phyloP scores from a whole-genome alignment of 2,797 vertebrate species.

The Cyclopterus lumpus region DNA sequence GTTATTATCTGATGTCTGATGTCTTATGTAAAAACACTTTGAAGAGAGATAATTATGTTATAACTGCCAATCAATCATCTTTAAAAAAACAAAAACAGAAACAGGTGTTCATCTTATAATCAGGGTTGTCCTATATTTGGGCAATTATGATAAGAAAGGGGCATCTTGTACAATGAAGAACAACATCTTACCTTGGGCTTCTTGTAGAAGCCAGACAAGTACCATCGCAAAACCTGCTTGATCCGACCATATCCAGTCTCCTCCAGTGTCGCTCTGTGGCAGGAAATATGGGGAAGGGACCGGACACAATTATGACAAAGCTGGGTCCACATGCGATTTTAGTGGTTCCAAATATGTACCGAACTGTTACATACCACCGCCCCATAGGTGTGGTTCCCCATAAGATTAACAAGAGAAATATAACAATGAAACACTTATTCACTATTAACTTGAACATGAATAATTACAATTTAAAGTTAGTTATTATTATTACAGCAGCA shows the following conservation, averaged over 20 bases:
- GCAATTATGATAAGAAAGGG: background rate
- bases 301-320: background rate
- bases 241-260: constrained; percentile 91
- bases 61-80: background rate
- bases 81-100: constrained; percentile 1
- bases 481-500: background rate
- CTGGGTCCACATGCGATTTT: too few relatives aligned
- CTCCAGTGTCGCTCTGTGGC: constrained; percentile 87
- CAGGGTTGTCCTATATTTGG: background rate
- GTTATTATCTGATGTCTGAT: background rate
- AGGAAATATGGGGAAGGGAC: background rate
- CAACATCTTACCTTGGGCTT: constrained; percentile 91
- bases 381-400: background rate
- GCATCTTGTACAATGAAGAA: background rate
- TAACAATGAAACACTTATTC: background rate
- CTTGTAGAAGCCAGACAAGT: constrained; percentile 98
- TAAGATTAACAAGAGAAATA: background rate
- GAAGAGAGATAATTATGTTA: background rate
- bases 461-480: background rate
- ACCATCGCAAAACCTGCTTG: constrained; percentile 95
- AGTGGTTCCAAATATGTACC: too few relatives aligned
- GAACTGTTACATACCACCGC: too few relatives aligned
- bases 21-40: background rate
- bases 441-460: background rate
- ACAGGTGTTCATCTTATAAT: background rate